Conservation (phyloP, 2,888 invertebrate genomes). For the Orthosia gracilis region DNA sequence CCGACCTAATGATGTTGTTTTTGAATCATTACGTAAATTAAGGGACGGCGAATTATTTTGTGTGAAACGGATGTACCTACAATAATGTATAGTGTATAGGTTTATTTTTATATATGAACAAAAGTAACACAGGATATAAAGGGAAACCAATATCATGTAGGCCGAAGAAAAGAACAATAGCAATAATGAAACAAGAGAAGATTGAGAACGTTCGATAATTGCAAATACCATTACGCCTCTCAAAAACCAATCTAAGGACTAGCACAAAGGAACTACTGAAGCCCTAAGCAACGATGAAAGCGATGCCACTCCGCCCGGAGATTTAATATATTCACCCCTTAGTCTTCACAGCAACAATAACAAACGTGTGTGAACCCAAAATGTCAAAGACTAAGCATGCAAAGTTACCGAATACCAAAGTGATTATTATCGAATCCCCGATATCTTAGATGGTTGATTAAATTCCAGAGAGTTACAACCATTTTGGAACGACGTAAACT, state of each 20-base stretch:
- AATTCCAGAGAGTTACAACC: slow-evolving; percentile 81
- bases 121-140: background rate
- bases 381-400: slow-evolving; percentile 72
- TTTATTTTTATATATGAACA: background rate
- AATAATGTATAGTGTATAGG: background rate
- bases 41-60: slow-evolving; percentile 48
- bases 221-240: slow-evolving; percentile 43
- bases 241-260: slow-evolving; percentile 35
- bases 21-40: slow-evolving; percentile 65
- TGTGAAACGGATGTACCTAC: background rate
- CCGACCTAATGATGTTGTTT: slow-evolving; percentile 71
- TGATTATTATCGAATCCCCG: slow-evolving; percentile 77
- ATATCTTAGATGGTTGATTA: slow-evolving; percentile 87
- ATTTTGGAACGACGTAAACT: slow-evolving; percentile 82
- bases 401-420: slow-evolving; percentile 64
- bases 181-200: background rate
- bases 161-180: slow-evolving; percentile 12
- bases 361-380: slow-evolving; percentile 67
- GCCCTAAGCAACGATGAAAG: slow-evolving; percentile 30
- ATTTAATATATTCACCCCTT: slow-evolving; percentile 61
- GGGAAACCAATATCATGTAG: background rate
- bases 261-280: slow-evolving; percentile 38
- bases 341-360: slow-evolving; percentile 64
- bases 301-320: slow-evolving; percentile 4
- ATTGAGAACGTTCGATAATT: slow-evolving; percentile 32